These are phyloP conservation scores for Actinostola sp. DNA, from an alignment of 92 coral and sea anemone species.

Conservation along the genomic window DNA sequence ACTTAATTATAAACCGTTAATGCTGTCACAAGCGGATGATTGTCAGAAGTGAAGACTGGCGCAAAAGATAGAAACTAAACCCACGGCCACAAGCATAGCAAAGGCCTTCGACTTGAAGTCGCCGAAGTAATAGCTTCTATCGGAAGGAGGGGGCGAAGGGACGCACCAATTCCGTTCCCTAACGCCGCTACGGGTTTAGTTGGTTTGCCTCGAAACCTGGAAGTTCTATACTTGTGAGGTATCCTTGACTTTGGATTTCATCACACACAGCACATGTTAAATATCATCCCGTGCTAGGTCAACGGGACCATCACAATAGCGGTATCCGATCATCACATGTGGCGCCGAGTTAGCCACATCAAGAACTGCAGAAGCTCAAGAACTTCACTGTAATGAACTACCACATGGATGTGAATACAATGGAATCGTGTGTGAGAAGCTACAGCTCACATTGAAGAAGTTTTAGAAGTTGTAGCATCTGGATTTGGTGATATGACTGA, in stretches of 20 bases:
- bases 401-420: background rate
- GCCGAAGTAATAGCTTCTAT: too few species aligned
- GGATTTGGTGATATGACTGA: slow-evolving; percentile 22
- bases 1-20: too few species aligned
- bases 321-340: slow-evolving; percentile 60
- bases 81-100: too few species aligned
- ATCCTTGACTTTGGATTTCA: slow-evolving; percentile 32
- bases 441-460: background rate
- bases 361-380: slow-evolving; percentile 46
- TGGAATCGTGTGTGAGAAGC: background rate
- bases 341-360: slow-evolving; percentile 66
- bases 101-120: too few species aligned
- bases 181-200: background rate
- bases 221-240: slow-evolving; percentile 3
- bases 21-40: too few species aligned
- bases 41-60: too few species aligned
- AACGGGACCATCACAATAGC: slow-evolving; percentile 23
- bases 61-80: too few species aligned
- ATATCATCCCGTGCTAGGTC: slow-evolving; percentile 58
- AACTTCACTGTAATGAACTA: background rate
- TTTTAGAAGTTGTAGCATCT: slow-evolving; percentile 32
- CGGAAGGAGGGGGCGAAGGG: too few species aligned
- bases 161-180: too few species aligned
- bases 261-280: slow-evolving; percentile 71
- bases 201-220: background rate